These are phyloP conservation scores for Diaperis boleti DNA, from an alignment of 2,888 invertebrate species.

Conservation along the genomic window DNA sequence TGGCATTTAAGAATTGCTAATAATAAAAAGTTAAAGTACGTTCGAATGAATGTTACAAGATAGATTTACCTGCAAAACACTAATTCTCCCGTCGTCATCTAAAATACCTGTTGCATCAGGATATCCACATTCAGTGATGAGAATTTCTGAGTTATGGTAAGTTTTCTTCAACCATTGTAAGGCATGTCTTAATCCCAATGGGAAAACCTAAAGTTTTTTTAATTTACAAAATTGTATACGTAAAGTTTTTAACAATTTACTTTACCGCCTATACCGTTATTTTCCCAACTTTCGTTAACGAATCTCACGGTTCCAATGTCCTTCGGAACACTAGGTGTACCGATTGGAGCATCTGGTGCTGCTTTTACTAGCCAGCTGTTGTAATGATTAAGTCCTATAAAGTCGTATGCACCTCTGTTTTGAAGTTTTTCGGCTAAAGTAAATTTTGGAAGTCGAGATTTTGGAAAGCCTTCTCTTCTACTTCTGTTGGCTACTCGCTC, in stretches of 20 bases:
- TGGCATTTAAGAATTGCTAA: conserved; percentile 56
- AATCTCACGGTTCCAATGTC: conserved; percentile 3
- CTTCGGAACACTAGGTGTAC: background rate
- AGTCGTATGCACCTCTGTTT: conserved; percentile 76
- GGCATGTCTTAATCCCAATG: conserved; percentile 71
- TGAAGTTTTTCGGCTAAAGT: conserved; percentile 71
- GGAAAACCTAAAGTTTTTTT: conserved; percentile 59
- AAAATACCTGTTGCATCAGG: conserved; percentile 68
- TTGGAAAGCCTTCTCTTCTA: conserved; percentile 69
- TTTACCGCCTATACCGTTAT: conserved; percentile 55
- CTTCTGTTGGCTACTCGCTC: conserved; percentile 71
- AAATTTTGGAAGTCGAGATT: conserved; percentile 75
- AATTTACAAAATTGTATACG: too few relatives aligned
- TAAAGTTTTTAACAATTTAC: conserved; percentile 62
- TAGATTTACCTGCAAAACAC: conserved; percentile 68
- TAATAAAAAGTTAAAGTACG: too few relatives aligned
- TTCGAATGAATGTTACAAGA: too few relatives aligned
- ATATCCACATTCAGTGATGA: conserved; percentile 74
- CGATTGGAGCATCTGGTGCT: conserved; percentile 8
- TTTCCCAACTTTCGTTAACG: background rate
- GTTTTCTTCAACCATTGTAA: conserved; percentile 72
- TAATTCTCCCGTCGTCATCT: conserved; percentile 69
- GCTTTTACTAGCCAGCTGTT: conserved; percentile 73
- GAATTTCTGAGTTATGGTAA: conserved; percentile 71
- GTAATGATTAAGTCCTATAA: conserved; percentile 82